Evolutionary conservation across 2,113 vertebrate species (phyloP), one percentile per base, ranked within the genome.

Genomic region (Aphelocoma coerulescens): DNA sequence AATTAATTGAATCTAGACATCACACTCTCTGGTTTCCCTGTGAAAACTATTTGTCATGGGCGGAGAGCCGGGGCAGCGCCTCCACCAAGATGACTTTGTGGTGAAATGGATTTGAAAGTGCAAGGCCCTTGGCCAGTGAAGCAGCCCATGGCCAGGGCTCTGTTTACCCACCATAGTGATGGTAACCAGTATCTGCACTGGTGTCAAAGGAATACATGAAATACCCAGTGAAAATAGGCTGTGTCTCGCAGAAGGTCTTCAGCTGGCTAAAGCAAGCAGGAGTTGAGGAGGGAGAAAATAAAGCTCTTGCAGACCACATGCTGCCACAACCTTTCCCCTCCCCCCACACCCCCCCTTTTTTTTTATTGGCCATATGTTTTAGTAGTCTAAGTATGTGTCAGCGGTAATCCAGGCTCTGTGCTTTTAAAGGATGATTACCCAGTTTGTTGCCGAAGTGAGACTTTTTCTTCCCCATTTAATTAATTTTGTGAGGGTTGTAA

Each of bases 281-380:
- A 54, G n/a, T 58, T 55, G 49, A 61, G 63, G 59, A 55, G 49
- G 32, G 67, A 92, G 66, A 83, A 87, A 92, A 94, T 95, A 77
- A 88, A 88, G 81, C 13, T 2, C 74, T 92, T 85, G 72, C 63
- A 83, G 89, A 84, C 90, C 79, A 41, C 75, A 85, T 85, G 91
- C 81, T 92, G 88, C 69, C 62, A 77, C 86, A 85, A 35, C 72
- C 54, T 68, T 82, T 68, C 71, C 86, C 84, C 33, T 58, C 61
- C 63, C 48, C 75, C 84, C 14, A 5, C 13, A 4, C 48, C 49
- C 8, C 23, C 24, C 23, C 4, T 8, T 59, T 59, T 85, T 77
- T 83, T 93, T 57, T 84, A 92, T 71, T 88, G 71, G 35, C 95
- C 95, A 94, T 97, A 95, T 95, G 93, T 95, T 96, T 96, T 88